Evolutionary conservation across 2,888 invertebrate species (phyloP), one percentile per base, ranked within the genome.

Genomic region (Taphrorychus bicolor): DNA sequence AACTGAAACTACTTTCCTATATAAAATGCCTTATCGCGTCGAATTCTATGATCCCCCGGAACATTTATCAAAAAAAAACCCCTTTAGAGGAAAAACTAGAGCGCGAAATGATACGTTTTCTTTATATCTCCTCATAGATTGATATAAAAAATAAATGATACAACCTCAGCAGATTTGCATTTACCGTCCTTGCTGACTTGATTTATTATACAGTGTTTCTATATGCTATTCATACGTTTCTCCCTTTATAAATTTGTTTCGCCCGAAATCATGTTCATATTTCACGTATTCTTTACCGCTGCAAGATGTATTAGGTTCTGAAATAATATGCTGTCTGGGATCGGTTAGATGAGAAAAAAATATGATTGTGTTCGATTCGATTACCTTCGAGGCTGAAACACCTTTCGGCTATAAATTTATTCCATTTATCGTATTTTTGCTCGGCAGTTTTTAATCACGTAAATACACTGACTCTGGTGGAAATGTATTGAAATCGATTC

Each of bases 101-200:
- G 72, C 74, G 65, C 74, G 73, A 73, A 77, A 77, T 75, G 75
- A 77, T 77, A 76, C 74, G 76, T 70, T 75, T 74, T 72, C 71
- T 73, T 74, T 72, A 74, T 77, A 77, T 77, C 76, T 78, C 77
- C 76, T 78, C 78, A 76, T 75, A 77, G 76, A 78, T 77, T 77
- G 78, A 77, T 77, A 77, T 75, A 78, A 78, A 77, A 77, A 77
- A 78, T 78, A 78, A 77, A 78, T 78, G 77, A 78, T 78, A 76
- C 73, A 74, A 75, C 75, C 75, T 63, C 62, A 59, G 63, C 63
- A 75, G 76, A 74, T 77, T 77, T 77, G 76, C 76, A 77, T 77
- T 72, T 76, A 75, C 74, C 73, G 70, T 74, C 75, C 60, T 76
- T 71, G 72, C 70, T 69, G 73, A 69, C 72, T 76, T 78, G 77